Evolutionary conservation across 1,140 invertebrate species (phyloP).

Genomic region (Orius laevigatus): DNA sequence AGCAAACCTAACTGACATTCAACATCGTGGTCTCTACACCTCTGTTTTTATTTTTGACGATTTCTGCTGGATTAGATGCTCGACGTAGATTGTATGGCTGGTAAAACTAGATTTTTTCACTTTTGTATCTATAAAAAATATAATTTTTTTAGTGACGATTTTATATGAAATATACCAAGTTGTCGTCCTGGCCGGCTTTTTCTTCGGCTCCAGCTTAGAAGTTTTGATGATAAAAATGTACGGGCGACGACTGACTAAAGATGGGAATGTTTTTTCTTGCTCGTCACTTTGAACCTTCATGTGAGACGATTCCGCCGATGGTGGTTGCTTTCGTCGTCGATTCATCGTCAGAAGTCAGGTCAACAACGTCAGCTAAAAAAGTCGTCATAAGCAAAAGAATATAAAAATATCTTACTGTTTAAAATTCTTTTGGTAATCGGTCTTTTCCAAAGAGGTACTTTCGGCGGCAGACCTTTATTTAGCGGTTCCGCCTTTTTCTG

Average conservation of each 20-base stretch:
- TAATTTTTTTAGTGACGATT: too few species aligned
- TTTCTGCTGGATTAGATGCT: constrained; percentile 75
- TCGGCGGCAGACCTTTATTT: too few species aligned
- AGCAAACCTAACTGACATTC: constrained; percentile 69
- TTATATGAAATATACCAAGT: too few species aligned
- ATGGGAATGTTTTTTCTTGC: constrained; percentile 55
- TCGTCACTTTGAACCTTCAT: neutral
- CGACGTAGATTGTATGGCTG: constrained; percentile 64
- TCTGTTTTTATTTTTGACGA: constrained; percentile 57
- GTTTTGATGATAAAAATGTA: constrained; percentile 43
- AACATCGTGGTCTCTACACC: constrained; percentile 41
- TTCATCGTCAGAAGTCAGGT: constrained; percentile 26
- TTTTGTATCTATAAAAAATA: constrained; percentile 35
- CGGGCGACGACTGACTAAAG: constrained; percentile 62
- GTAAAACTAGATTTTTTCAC: constrained; percentile 61
- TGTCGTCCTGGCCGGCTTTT: constrained; percentile 28
- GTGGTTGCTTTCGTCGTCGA: constrained; percentile 18
- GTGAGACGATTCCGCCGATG: neutral
- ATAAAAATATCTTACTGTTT: too few species aligned
- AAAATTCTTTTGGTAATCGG: too few species aligned
- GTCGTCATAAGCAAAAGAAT: too few species aligned
- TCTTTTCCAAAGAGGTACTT: too few species aligned
- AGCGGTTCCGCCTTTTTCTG: too few species aligned
- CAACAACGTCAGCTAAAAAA: constrained; percentile 11
- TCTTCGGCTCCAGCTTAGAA: constrained; percentile 29